phyloP scores from a whole-genome alignment of 1,140 invertebrate species.

The Brachionus rubens region DNA sequence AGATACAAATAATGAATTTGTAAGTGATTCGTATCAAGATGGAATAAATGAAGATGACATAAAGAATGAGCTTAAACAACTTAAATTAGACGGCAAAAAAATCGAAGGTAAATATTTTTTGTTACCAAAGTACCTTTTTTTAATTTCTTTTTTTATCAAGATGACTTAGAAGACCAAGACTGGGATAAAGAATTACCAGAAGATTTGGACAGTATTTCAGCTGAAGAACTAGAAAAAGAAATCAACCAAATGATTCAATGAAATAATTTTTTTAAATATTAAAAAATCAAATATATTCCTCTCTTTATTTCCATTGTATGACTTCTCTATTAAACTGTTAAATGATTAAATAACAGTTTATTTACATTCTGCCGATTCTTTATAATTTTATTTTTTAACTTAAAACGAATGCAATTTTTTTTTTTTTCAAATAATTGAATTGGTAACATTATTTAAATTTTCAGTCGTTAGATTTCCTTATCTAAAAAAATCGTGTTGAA shows the following conservation, averaged over 20 bases:
- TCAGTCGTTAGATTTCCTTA: too few species aligned
- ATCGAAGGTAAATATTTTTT: slow-evolving; percentile 42
- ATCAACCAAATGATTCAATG: slow-evolving; percentile 44
- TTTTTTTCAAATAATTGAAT: too few species aligned
- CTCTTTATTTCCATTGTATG: neutral
- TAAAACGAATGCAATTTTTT: too few species aligned
- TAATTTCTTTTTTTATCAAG: neutral
- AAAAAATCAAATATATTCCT: neutral
- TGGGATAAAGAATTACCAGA: slow-evolving; percentile 44
- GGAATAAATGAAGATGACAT: slow-evolving; percentile 60
- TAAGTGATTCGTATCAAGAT: slow-evolving; percentile 60
- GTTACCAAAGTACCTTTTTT: neutral
- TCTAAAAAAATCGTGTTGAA: too few species aligned
- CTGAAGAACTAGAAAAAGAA: slow-evolving; percentile 45
- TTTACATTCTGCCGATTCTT: too few species aligned
- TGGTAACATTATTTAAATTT: too few species aligned
- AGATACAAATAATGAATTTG: slow-evolving; percentile 59
- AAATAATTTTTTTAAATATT: neutral
- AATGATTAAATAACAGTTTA: too few species aligned
- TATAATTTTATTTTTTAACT: too few species aligned
- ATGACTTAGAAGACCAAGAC: slow-evolving; percentile 14
- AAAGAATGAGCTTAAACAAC: slow-evolving; percentile 60
- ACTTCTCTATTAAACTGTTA: too few species aligned
- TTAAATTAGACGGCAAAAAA: slow-evolving; percentile 52
- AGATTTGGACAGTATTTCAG: slow-evolving; percentile 38